Evolutionary conservation across 1,140 invertebrate species (phyloP).

Genomic region (Neocloeon triangulifer): DNA sequence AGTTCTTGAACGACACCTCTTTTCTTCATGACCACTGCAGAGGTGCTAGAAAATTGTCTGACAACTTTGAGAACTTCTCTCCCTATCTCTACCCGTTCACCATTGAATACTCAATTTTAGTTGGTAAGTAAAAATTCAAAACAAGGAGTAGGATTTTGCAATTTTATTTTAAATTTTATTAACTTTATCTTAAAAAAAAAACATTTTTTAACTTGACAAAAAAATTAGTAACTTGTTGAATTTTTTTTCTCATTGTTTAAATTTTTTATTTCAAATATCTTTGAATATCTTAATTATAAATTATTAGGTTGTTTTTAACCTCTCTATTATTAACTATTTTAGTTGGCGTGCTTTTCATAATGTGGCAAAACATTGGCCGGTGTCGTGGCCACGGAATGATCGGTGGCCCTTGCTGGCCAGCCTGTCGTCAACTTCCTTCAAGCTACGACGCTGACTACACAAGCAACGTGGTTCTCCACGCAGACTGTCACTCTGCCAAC

Average conservation of each 20-base stretch:
- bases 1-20: slow-evolving; percentile 11
- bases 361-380: slow-evolving; percentile 44
- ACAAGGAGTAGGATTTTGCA: background rate
- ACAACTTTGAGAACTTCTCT: slow-evolving; percentile 30
- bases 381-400: slow-evolving; percentile 13
- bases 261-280: slow-evolving; percentile 1
- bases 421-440: slow-evolving; percentile 1
- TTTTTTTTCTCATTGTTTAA: background rate
- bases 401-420: background rate
- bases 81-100: slow-evolving; percentile 50
- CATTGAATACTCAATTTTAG: slow-evolving; percentile 48
- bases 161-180: background rate
- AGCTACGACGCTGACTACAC: slow-evolving; percentile 18
- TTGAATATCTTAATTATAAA: background rate
- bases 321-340: slow-evolving; percentile 8
- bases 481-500: slow-evolving; percentile 48
- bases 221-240: slow-evolving; percentile 1
- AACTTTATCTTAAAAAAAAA: background rate
- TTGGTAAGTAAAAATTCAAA: slow-evolving; percentile 22
- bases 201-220: background rate
- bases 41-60: slow-evolving; percentile 16
- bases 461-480: slow-evolving; percentile 36
- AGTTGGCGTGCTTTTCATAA: slow-evolving; percentile 46
- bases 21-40: slow-evolving; percentile 13
- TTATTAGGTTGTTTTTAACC: background rate